These are phyloP conservation scores for Plagodis dolabraria DNA, from an alignment of 2,888 invertebrate genomes.

Conservation along the genomic window DNA sequence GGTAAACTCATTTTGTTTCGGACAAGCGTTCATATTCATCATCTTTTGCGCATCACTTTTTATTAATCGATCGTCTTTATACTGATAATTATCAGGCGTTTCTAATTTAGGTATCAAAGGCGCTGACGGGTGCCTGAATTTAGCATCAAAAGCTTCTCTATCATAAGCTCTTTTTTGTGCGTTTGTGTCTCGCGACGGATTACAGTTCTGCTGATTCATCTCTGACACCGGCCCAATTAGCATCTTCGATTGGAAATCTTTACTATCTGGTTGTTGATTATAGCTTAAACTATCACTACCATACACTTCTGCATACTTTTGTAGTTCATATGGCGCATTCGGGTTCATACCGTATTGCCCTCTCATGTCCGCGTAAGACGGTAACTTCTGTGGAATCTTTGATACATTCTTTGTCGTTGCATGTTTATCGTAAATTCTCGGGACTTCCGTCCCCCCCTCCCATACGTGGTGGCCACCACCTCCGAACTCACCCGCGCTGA, in stretches of 20 bases:
- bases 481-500: conserved; percentile 83
- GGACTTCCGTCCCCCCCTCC: conserved; percentile 84
- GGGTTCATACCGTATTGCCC: conserved; percentile 70
- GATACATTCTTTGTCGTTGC: conserved; percentile 64
- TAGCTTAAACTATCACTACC: conserved; percentile 77
- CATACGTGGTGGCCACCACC: conserved; percentile 91
- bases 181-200: conserved; percentile 64
- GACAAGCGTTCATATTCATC: conserved; percentile 55
- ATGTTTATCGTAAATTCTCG: conserved; percentile 71
- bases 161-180: conserved; percentile 76
- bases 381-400: conserved; percentile 74
- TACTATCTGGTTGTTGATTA: conserved; percentile 75
- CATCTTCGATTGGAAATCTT: conserved; percentile 84
- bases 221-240: conserved; percentile 83
- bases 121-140: conserved; percentile 73
- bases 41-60: conserved; percentile 62
- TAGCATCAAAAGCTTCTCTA: conserved; percentile 72
- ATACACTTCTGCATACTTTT: conserved; percentile 79
- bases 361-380: conserved; percentile 75
- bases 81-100: conserved; percentile 74
- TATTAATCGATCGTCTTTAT: conserved; percentile 68
- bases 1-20: conserved; percentile 56
- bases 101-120: conserved; percentile 79
- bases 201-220: conserved; percentile 77
- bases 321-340: conserved; percentile 73